Evolutionary conservation across 2,888 invertebrate species (phyloP).

Genomic region (Drosophila vallismaia): DNA sequence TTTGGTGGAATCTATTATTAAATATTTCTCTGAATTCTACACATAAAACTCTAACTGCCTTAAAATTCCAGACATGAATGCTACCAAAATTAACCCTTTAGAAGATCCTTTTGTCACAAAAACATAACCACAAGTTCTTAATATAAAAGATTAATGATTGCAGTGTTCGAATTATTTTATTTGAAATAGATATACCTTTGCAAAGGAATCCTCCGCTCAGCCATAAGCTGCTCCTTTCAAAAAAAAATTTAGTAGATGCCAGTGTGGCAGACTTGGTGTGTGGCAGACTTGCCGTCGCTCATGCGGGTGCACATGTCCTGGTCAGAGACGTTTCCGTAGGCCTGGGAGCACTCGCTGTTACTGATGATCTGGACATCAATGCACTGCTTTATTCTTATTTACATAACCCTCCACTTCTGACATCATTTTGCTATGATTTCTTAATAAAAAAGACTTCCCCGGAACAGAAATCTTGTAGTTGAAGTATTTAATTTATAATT

Average conservation of each 20-base stretch:
- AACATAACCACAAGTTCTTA: not conserved
- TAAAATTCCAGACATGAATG: too few relatives aligned
- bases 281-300: conserved; percentile 2
- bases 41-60: too few relatives aligned
- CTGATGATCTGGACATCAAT: conserved; percentile 76
- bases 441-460: not conserved
- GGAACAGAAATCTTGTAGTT: not conserved
- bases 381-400: conserved; percentile 54
- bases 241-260: too few relatives aligned
- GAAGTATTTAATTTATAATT: not conserved
- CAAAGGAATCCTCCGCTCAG: not conserved
- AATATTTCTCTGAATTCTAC: too few relatives aligned
- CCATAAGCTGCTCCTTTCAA: not conserved
- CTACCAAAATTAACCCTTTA: too few relatives aligned
- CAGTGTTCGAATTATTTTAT: not conserved
- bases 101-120: too few relatives aligned
- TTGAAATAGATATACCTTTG: not conserved
- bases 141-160: not conserved
- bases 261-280: too few relatives aligned
- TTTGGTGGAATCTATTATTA: too few relatives aligned
- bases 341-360: conserved; percentile 68
- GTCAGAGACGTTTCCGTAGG: conserved; percentile 26
- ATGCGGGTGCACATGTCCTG: conserved; percentile 7
- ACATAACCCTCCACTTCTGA: not conserved
- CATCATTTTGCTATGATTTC: not conserved